Conservation (phyloP, 2,797 vertebrate genomes). For the Vultur gryphus region DNA sequence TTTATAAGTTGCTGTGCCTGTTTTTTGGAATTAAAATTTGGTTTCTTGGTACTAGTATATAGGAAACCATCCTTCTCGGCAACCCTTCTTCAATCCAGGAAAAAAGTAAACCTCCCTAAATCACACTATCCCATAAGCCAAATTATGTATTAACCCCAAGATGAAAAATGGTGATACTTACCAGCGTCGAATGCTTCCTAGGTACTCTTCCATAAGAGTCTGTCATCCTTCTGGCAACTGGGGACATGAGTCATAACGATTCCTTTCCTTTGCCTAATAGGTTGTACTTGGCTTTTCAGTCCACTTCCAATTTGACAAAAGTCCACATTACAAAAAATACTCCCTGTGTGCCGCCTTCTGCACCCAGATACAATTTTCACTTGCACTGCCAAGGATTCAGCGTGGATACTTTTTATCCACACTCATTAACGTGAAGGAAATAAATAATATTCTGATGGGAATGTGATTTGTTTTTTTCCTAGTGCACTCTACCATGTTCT, state of each 20-base stretch:
- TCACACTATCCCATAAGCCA: background rate
- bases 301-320: background rate
- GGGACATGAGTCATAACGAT: accelerated
- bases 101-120: background rate
- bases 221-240: background rate
- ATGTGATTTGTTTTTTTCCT: background rate
- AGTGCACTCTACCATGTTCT: background rate
- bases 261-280: background rate
- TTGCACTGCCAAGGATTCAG: background rate
- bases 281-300: background rate
- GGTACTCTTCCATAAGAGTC: background rate
- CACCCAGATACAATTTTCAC: background rate
- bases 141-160: background rate
- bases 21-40: background rate
- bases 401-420: background rate
- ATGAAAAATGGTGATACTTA: background rate
- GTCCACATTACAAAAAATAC: accelerated
- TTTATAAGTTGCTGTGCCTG: background rate
- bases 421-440: accelerated
- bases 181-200: accelerated
- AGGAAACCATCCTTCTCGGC: background rate
- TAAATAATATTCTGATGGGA: background rate
- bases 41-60: background rate
- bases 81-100: background rate
- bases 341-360: background rate